These are phyloP conservation scores for Liodrosophila aerea DNA, from an alignment of 2,888 invertebrate genomes.

Conservation along the genomic window DNA sequence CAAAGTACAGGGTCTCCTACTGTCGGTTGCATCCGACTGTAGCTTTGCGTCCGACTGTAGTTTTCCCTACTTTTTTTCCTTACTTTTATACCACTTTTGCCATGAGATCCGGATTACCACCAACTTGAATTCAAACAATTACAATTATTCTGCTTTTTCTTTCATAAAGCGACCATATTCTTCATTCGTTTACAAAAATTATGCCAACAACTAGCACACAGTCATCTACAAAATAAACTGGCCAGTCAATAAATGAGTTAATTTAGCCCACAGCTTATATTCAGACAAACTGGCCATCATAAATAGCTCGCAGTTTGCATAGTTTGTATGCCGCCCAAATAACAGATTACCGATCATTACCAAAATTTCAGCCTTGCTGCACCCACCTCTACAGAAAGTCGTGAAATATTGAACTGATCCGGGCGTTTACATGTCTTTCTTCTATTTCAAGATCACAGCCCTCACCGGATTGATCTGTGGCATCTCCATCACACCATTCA, in stretches of 20 bases:
- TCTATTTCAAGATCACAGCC: background rate
- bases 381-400: background rate
- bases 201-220: constrained; percentile 3
- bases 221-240: background rate
- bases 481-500: too few species aligned
- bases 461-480: too few species aligned
- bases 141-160: background rate
- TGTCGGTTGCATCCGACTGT: too few species aligned
- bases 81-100: too few species aligned
- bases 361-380: background rate
- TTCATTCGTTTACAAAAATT: background rate
- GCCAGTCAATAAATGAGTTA: background rate
- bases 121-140: constrained; percentile 5
- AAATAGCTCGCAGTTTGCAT: background rate
- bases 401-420: background rate
- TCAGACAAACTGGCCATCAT: constrained; percentile 2
- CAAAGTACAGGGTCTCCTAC: too few species aligned
- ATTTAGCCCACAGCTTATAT: background rate
- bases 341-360: background rate
- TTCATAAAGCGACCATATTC: too few species aligned
- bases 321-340: constrained; percentile 1
- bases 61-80: too few species aligned
- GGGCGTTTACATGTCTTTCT: background rate
- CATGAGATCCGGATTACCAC: constrained; percentile 7
- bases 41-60: too few species aligned